These are phyloP conservation scores for Mythimna ferrago DNA, from an alignment of 2,888 invertebrate genomes.

Conservation along the genomic window DNA sequence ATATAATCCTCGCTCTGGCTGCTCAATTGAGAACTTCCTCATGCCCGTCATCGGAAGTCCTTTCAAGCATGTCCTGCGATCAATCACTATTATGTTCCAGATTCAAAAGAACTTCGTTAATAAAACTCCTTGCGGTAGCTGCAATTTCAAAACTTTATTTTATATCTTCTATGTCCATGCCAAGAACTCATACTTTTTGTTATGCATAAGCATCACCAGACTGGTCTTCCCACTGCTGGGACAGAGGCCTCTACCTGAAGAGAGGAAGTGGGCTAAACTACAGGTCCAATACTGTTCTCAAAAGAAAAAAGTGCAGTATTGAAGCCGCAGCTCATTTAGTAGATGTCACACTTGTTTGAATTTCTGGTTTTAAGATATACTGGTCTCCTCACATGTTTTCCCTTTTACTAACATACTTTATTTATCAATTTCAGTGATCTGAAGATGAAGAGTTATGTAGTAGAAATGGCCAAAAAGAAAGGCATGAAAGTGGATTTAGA, in stretches of 20 bases:
- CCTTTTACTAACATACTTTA: neutral
- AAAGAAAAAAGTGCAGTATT: too few relatives aligned
- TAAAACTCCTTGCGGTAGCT: neutral
- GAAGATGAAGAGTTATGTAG: constrained; percentile 74
- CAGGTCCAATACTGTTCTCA: too few relatives aligned
- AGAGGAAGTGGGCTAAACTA: too few relatives aligned
- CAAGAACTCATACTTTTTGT: neutral
- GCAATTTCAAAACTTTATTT: neutral
- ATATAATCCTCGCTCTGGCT: neutral
- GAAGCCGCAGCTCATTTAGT: too few relatives aligned
- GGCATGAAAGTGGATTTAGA: constrained; percentile 78
- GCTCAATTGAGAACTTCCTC: constrained; percentile 47
- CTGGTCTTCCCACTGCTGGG: too few relatives aligned
- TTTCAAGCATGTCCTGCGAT: constrained; percentile 12
- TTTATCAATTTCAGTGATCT: constrained; percentile 78
- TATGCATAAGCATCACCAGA: too few relatives aligned
- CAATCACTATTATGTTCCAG: constrained; percentile 26
- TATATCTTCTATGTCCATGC: neutral
- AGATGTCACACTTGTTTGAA: too few relatives aligned
- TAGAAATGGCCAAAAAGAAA: constrained; percentile 75
- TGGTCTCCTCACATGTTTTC: neutral
- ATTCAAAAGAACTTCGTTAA: constrained; percentile 6
- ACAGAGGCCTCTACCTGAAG: too few relatives aligned
- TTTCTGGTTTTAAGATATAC: too few relatives aligned
- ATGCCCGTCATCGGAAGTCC: neutral